phyloP scores from a whole-genome alignment of 2,888 invertebrate genomes.

The Harpalus rubripes region DNA sequence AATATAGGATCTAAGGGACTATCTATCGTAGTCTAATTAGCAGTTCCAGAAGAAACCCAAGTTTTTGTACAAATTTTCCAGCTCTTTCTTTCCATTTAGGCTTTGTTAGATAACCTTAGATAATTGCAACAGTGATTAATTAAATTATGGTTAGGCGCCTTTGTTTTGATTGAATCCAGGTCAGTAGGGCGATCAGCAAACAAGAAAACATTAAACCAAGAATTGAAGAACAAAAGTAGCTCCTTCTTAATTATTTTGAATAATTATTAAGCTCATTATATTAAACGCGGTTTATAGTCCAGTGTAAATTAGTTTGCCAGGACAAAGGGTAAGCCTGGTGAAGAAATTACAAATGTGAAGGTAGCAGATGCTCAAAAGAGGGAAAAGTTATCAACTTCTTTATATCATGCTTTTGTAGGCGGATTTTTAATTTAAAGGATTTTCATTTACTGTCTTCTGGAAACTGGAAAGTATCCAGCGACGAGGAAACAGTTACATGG shows the following conservation, averaged over 20 bases:
- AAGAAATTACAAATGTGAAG: constrained; percentile 45
- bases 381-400: constrained; percentile 39
- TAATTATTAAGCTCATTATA: constrained; percentile 51
- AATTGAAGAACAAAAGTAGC: constrained; percentile 52
- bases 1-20: too few relatives aligned
- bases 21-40: neutral
- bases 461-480: constrained; percentile 13
- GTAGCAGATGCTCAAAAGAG: constrained; percentile 42
- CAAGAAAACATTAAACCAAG: constrained; percentile 16
- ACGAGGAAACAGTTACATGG: constrained; percentile 1
- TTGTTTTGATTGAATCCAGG: constrained; percentile 39
- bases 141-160: constrained; percentile 30
- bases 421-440: constrained; percentile 54
- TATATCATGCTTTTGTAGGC: constrained; percentile 35
- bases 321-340: constrained; percentile 27
- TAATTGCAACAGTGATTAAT: constrained; percentile 33
- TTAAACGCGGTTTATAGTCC: constrained; percentile 53
- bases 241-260: constrained; percentile 53
- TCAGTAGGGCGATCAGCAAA: constrained; percentile 25
- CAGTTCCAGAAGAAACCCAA: neutral
- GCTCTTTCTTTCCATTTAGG: neutral
- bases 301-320: constrained; percentile 50
- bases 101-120: neutral
- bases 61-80: constrained; percentile 1
- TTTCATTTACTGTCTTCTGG: constrained; percentile 40